These are phyloP conservation scores for Ellobius talpinus DNA, from an alignment of 2,113 vertebrate genomes.

Conservation along the genomic window DNA sequence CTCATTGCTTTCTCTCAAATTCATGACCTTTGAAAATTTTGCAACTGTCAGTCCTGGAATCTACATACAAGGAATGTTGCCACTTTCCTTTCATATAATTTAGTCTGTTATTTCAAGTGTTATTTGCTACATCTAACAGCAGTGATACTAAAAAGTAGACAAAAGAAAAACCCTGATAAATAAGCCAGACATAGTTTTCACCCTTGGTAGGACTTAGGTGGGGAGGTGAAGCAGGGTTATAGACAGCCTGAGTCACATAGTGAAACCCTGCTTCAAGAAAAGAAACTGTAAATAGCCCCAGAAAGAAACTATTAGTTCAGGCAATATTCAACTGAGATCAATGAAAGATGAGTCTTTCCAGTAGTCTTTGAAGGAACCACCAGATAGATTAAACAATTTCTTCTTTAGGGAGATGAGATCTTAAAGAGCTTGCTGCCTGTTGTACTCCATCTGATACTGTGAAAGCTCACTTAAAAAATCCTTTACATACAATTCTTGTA, in stretches of 20 bases:
- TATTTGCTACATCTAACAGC: not conserved
- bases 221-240: not conserved
- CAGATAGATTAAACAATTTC: not conserved
- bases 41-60: not conserved
- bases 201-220: not conserved
- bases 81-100: not conserved
- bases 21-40: not conserved
- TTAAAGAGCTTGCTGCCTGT: not conserved
- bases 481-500: not conserved
- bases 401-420: not conserved
- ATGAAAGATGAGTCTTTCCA: not conserved
- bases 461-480: not conserved
- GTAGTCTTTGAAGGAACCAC: not conserved
- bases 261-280: not conserved
- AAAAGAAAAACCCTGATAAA: not conserved
- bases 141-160: not conserved
- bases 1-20: not conserved
- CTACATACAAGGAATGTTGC: not conserved
- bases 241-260: not conserved
- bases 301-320: not conserved
- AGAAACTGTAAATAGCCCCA: not conserved
- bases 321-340: not conserved
- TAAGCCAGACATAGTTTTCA: not conserved
- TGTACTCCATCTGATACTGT: not conserved
- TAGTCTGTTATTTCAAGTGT: not conserved